Evolutionary conservation across 1,140 invertebrate genomes (phyloP).

Genomic region (Heliconius nattereri): DNA sequence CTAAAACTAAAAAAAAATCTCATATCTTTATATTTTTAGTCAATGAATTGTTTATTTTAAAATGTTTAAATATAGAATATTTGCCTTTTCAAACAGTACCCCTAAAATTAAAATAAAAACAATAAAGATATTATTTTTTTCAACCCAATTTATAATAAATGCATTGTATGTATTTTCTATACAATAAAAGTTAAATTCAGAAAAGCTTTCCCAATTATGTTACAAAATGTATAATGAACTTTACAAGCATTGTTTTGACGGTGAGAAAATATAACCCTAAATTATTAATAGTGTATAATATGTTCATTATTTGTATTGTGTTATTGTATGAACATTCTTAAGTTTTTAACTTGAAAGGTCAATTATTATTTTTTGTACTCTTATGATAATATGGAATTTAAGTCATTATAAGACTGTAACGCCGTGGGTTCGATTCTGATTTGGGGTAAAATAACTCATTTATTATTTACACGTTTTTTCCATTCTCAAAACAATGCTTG

Average conservation of each 20-base stretch:
- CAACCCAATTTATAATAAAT: not conserved
- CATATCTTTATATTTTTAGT: too few relatives aligned
- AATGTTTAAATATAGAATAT: too few relatives aligned
- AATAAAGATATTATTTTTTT: too few relatives aligned
- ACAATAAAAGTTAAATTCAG: not conserved
- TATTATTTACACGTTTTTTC: too few relatives aligned
- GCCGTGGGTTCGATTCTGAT: too few relatives aligned
- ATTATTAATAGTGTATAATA: conserved; percentile 45
- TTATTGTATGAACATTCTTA: conserved; percentile 1
- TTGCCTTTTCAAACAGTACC: too few relatives aligned
- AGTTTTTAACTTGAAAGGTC: not conserved
- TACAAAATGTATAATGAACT: conserved; percentile 11
- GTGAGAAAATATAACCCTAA: conserved; percentile 64
- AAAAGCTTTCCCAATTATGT: not conserved
- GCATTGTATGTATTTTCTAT: not conserved
- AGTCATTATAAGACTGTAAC: too few relatives aligned
- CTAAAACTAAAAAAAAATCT: too few relatives aligned
- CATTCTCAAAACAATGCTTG: too few relatives aligned
- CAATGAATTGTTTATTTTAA: too few relatives aligned
- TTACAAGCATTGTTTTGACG: conserved; percentile 56
- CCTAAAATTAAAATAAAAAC: too few relatives aligned
- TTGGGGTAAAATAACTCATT: too few relatives aligned
- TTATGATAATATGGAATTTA: not conserved
- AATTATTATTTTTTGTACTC: not conserved
- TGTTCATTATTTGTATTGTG: not conserved